Conservation (phyloP, 2,888 invertebrate species). For the Buathra laborator region DNA sequence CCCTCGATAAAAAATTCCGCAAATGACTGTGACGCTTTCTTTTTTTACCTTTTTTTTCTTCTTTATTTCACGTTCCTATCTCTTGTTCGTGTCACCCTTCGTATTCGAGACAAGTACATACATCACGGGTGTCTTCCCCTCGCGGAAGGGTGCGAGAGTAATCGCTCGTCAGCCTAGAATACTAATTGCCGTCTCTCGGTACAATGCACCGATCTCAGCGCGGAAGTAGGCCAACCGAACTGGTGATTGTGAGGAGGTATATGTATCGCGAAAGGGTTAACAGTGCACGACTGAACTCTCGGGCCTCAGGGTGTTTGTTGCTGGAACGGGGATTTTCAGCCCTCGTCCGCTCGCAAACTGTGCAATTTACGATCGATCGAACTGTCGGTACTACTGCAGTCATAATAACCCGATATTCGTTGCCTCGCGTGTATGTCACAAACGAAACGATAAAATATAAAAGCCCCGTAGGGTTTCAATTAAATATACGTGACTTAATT, state of each 20-base stretch:
- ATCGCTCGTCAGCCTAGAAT: constrained; percentile 44
- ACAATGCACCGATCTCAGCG: constrained; percentile 29
- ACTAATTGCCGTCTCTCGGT: constrained; percentile 53
- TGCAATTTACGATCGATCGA: constrained; percentile 58
- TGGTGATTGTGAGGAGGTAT: constrained; percentile 22
- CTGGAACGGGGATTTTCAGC: constrained; percentile 42
- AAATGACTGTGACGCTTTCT: constrained; percentile 42
- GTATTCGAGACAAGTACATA: constrained; percentile 20
- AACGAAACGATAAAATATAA: constrained; percentile 19
- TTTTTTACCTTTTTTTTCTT: constrained; percentile 16
- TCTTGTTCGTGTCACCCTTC: constrained; percentile 51
- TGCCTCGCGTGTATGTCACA: constrained; percentile 47
- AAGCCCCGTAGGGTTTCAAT: background rate
- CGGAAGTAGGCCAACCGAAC: constrained; percentile 59
- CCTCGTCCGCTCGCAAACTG: constrained; percentile 17
- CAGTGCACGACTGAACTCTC: constrained; percentile 36
- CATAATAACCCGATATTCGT: constrained; percentile 32
- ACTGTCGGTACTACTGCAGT: constrained; percentile 47
- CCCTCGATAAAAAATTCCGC: constrained; percentile 17
- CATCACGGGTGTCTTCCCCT: background rate
- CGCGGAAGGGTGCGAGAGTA: constrained; percentile 35
- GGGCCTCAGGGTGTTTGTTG: constrained; percentile 60
- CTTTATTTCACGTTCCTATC: constrained; percentile 22
- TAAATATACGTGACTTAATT: constrained; percentile 1
- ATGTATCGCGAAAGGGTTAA: constrained; percentile 61